Percentiles rank a stretch among this genome's conserved stretches.
These are phyloP conservation scores for Archocentrus centrarchus DNA, from an alignment of 2,113 vertebrate species.

Conservation along the genomic window DNA sequence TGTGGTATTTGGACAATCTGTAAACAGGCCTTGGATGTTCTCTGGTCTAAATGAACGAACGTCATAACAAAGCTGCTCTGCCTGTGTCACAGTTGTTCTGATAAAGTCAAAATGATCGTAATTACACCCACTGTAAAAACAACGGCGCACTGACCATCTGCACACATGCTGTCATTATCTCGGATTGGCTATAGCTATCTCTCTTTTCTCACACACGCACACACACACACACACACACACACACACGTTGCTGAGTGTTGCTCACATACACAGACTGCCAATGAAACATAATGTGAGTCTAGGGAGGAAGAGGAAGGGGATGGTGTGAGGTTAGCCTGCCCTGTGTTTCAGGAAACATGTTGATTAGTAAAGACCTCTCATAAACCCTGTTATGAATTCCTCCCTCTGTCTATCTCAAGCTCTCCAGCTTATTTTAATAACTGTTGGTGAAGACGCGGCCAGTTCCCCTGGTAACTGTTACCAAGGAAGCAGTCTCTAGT, in stretches of 20 bases:
- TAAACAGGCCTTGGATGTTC: slow-evolving; percentile 43
- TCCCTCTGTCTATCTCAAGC: not conserved
- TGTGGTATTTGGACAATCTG: slow-evolving; percentile 42
- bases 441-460: slow-evolving; percentile 30
- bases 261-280: slow-evolving; percentile 14
- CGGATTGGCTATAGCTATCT: slow-evolving; percentile 10
- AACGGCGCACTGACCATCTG: slow-evolving; percentile 32
- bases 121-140: slow-evolving; percentile 27
- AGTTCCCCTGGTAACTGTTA: slow-evolving; percentile 67
- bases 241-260: slow-evolving; percentile 16
- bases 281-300: slow-evolving; percentile 22
- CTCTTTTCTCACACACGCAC: not conserved
- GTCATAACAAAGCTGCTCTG: slow-evolving; percentile 45
- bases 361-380: slow-evolving; percentile 28
- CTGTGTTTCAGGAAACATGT: slow-evolving; percentile 56
- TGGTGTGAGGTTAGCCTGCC: slow-evolving; percentile 36
- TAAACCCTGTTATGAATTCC: slow-evolving; percentile 22
- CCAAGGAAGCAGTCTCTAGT: slow-evolving; percentile 54
- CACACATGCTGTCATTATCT: slow-evolving; percentile 40
- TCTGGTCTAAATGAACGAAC: slow-evolving; percentile 16
- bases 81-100: slow-evolving; percentile 44
- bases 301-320: slow-evolving; percentile 21
- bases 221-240: not conserved
- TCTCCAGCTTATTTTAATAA: slow-evolving; percentile 26
- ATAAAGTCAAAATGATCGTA: slow-evolving; percentile 10